Evolutionary conservation across 2,888 invertebrate genomes (phyloP).

Genomic region (Rhingia campestris): DNA sequence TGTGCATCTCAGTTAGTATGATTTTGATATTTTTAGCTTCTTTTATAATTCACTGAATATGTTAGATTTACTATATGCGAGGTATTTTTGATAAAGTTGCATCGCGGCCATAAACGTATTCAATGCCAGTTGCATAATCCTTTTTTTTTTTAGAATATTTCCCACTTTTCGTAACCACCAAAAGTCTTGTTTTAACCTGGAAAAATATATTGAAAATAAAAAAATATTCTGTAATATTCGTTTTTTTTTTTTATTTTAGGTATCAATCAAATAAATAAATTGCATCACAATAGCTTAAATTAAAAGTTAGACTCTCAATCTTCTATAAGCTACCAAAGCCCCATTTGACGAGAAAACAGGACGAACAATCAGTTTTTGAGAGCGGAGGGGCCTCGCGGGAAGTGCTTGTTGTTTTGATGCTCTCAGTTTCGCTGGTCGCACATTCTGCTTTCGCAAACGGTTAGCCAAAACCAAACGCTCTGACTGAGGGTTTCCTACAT

Average conservation of each 20-base stretch:
- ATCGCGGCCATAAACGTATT: no score
- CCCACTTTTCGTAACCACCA: no score
- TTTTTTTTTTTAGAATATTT: no score
- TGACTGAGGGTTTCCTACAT: slow-evolving; percentile 26
- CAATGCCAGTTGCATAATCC: no score
- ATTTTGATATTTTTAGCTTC: no score
- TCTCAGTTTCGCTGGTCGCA: slow-evolving; percentile 46
- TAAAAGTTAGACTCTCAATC: slow-evolving; percentile 23
- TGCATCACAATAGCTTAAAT: neutral
- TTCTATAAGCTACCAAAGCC: slow-evolving; percentile 48
- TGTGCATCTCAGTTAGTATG: no score
- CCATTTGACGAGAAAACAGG: slow-evolving; percentile 52
- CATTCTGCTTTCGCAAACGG: slow-evolving; percentile 22
- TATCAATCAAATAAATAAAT: slow-evolving; percentile 19
- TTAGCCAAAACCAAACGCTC: slow-evolving; percentile 34
- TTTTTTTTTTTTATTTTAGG: slow-evolving; percentile 7
- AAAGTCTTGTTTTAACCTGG: no score
- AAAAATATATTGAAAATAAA: no score
- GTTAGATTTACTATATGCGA: no score
- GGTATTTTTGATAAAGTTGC: no score
- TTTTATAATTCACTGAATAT: no score
- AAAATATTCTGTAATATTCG: neutral
- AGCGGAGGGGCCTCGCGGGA: slow-evolving; percentile 19
- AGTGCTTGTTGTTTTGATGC: slow-evolving; percentile 31
- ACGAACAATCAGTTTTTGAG: slow-evolving; percentile 46